phyloP scores from a whole-genome alignment of 1,140 invertebrate species.

The Tetramorium parvispinum region DNA sequence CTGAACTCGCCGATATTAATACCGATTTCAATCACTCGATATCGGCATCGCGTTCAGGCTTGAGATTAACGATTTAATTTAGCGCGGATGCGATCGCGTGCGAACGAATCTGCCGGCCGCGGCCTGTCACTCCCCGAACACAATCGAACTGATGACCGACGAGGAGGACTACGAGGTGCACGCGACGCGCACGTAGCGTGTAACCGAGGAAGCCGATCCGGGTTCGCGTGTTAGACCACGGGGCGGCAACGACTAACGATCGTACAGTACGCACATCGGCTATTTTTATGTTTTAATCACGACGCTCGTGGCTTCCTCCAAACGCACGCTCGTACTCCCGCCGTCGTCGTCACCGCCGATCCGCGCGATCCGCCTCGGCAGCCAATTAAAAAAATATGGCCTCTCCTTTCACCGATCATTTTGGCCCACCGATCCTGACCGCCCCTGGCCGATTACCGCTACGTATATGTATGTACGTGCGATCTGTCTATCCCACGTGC shows the following conservation, averaged over 20 bases:
- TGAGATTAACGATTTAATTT: not conserved
- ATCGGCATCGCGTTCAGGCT: not conserved
- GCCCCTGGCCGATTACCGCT: slow-evolving; percentile 16
- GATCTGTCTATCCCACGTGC: slow-evolving; percentile 1
- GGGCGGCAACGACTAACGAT: slow-evolving; percentile 64
- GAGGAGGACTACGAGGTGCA: slow-evolving; percentile 40
- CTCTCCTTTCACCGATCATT: slow-evolving; percentile 64
- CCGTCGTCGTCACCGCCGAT: not conserved
- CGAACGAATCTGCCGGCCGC: not conserved
- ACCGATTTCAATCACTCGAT: not conserved
- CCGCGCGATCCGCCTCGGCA: not conserved
- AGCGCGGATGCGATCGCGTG: not conserved
- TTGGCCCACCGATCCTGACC: not conserved
- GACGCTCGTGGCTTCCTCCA: slow-evolving; percentile 64
- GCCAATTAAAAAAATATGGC: slow-evolving; percentile 54
- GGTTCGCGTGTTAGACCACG: slow-evolving; percentile 46
- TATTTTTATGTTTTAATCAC: slow-evolving; percentile 73
- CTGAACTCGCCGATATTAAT: not conserved
- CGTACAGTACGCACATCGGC: slow-evolving; percentile 48
- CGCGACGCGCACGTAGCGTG: not conserved
- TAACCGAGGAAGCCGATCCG: not conserved
- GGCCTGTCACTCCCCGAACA: slow-evolving; percentile 36
- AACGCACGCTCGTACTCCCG: slow-evolving; percentile 26
- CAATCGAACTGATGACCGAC: slow-evolving; percentile 68
- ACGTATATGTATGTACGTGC: not conserved